Conservation (phyloP, 2,797 vertebrate species). For the Falco berigora region DNA sequence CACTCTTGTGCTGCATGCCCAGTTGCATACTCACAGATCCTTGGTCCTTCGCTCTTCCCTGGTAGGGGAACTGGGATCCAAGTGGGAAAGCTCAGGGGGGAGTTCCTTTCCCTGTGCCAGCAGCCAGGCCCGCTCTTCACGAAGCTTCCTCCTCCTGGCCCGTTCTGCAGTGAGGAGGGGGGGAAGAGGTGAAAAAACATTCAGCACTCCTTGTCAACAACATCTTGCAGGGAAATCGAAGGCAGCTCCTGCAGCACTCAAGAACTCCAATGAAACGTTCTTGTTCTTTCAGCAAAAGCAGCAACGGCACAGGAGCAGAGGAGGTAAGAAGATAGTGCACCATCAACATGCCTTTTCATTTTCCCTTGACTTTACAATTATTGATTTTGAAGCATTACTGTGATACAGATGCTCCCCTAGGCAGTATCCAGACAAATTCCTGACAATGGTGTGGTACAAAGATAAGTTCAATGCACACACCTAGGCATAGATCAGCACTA, state of each 20-base stretch:
- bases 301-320: neutral
- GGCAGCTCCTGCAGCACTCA: neutral
- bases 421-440: neutral
- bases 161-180: slow-evolving; percentile 75
- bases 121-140: slow-evolving; percentile 91
- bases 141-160: slow-evolving; percentile 88
- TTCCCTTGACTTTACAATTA: neutral
- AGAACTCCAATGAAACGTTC: neutral
- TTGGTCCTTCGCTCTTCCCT: slow-evolving; percentile 81
- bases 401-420: neutral
- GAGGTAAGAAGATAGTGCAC: neutral
- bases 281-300: neutral
- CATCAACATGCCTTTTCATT: neutral
- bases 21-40: slow-evolving; percentile 80
- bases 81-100: slow-evolving; percentile 86
- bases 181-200: neutral
- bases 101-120: slow-evolving; percentile 92
- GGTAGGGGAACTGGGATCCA: slow-evolving; percentile 87
- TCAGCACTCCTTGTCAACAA: neutral
- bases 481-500: neutral
- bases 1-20: neutral
- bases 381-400: neutral
- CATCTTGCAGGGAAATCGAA: neutral
- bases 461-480: neutral
- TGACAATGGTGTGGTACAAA: neutral